Evolutionary conservation across 2,888 invertebrate genomes (phyloP).

Genomic region (Empis livida): DNA sequence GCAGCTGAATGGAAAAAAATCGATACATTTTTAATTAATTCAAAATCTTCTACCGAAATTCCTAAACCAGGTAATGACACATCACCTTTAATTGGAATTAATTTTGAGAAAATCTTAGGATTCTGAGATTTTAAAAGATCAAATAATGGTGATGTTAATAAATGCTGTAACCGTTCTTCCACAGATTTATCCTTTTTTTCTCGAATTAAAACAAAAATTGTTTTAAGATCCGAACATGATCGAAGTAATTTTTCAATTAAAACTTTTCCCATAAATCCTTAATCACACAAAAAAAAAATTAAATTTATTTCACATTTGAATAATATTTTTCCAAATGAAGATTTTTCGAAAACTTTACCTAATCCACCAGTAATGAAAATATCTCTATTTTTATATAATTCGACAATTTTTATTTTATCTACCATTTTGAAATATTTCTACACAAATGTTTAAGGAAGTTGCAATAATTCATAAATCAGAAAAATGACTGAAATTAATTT

Average conservation of each 20-base stretch:
- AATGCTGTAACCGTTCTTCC: slow-evolving; percentile 47
- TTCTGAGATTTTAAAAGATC: slow-evolving; percentile 36
- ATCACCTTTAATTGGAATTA: slow-evolving; percentile 53
- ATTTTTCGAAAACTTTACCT: too few relatives aligned
- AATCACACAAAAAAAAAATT: too few relatives aligned
- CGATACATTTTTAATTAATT: slow-evolving; percentile 45
- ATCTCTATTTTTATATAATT: too few relatives aligned
- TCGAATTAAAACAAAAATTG: slow-evolving; percentile 65
- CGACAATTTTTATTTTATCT: too few relatives aligned
- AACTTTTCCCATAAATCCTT: slow-evolving; percentile 81
- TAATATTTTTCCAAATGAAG: too few relatives aligned
- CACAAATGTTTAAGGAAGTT: too few relatives aligned
- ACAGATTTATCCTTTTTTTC: slow-evolving; percentile 53
- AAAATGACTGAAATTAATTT: too few relatives aligned
- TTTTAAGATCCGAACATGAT: slow-evolving; percentile 59
- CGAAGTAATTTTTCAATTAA: slow-evolving; percentile 77
- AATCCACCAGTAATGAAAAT: too few relatives aligned
- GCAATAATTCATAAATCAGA: too few relatives aligned
- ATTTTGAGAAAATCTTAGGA: slow-evolving; percentile 45
- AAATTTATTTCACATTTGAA: too few relatives aligned
- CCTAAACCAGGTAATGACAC: slow-evolving; percentile 44
- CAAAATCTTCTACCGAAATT: slow-evolving; percentile 37
- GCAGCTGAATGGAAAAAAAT: slow-evolving; percentile 70
- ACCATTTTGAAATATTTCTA: too few relatives aligned
- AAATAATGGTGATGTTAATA: slow-evolving; percentile 41